Base-by-base conservation (phyloP, 2,797 vertebrate species). In the Sparidentex hasta region DNA sequence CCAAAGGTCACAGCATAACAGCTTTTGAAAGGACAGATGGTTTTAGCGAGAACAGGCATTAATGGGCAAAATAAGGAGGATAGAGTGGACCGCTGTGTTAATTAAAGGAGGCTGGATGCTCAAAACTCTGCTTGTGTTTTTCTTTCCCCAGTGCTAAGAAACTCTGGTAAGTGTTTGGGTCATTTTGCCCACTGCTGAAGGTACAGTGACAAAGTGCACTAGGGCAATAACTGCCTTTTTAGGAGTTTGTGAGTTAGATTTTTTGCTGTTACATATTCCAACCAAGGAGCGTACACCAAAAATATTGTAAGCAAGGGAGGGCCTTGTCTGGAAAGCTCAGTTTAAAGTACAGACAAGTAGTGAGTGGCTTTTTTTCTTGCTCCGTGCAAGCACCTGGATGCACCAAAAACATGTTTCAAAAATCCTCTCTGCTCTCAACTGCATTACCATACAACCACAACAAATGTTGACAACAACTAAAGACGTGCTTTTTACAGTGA, bases 401-500 rank as follows among this genome's bases (percentile, higher is more conserved):
- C 64, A 65, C 23, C 54, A 23, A 57, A 23, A 65, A 29, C n/a
- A 14, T 0, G 4, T 46, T 20, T 69, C 46, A 17, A 11, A 21
- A 69, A 51, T 9, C 3, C 0, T 47, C 41, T 57, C 9, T 29
- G 18, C 41, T 51, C 56, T 71, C 38, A 43, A 17, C 47, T n/a
- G 21, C 62, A 14, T 57, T 29, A n/a, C 21, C 21, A 50, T 55
- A 18, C 16, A 21, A 47, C 64, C 14, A 8, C 52, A 51, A 27
- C n/a, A 23, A 59, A 41, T 21, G 56, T 80, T 67, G 41, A 69
- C n/a, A 44, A 50, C 76, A 78, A 75, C 65, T 25, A 51, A 78
- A 47, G 67, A 58, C 63, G 46, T 1, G n/a, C 16, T 1, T 25
- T 69, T 76, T 48, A 51, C 51, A 44, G 46, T 80, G 83, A 85